These are phyloP conservation scores for Martes flavigula DNA, from an alignment of 2,797 vertebrate genomes.

Conservation along the genomic window DNA sequence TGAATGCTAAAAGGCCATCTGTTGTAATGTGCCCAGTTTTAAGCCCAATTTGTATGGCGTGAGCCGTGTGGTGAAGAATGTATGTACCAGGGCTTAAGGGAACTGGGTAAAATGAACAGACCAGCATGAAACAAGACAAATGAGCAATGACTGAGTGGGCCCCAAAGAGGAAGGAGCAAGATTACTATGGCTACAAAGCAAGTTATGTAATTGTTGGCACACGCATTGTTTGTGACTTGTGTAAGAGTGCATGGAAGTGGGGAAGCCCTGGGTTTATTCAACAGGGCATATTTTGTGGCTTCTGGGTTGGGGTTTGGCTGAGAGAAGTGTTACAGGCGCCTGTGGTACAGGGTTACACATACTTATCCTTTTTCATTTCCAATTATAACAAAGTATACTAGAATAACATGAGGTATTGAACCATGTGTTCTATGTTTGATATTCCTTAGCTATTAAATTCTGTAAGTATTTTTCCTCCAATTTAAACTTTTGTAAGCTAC, in stretches of 20 bases:
- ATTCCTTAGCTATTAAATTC: conserved; percentile 8
- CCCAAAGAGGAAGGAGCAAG: conserved; percentile 43
- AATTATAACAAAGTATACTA: conserved; percentile 33
- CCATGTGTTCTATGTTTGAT: background rate
- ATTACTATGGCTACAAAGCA: background rate
- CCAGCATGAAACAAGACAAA: background rate
- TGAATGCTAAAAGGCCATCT: background rate
- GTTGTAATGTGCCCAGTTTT: background rate
- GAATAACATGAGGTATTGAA: conserved; percentile 14
- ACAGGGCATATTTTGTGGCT: conserved; percentile 49
- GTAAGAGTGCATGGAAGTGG: background rate
- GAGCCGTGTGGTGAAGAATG: background rate
- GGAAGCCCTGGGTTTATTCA: conserved; percentile 43
- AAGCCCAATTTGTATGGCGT: background rate
- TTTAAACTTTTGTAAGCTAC: background rate
- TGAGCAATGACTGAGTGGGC: background rate
- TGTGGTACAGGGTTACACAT: background rate
- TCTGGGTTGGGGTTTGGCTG: conserved; percentile 44
- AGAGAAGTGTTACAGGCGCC: conserved; percentile 20
- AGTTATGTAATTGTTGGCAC: conserved; percentile 49
- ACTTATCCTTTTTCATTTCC: conserved; percentile 36
- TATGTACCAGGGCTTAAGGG: background rate
- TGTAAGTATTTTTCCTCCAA: background rate
- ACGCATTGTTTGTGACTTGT: conserved; percentile 51
- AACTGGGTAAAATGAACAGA: background rate